A percentile compares a stretch with the other conserved stretches of the same genome.
phyloP scores from a whole-genome alignment of 2,113 vertebrate genomes.

The Bubalus kerabau region DNA sequence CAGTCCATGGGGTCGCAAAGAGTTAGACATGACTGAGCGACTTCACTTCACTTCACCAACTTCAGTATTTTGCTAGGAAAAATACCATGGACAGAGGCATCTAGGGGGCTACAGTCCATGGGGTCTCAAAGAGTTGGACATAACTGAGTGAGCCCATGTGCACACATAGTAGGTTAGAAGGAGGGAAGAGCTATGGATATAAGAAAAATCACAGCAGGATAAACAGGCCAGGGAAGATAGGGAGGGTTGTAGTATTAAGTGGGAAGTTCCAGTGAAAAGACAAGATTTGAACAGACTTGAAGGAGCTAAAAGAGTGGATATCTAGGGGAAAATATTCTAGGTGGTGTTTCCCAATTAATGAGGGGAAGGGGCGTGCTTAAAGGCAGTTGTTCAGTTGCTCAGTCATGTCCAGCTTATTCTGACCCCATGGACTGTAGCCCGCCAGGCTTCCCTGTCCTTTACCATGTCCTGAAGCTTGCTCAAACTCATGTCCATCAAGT shows the following conservation, averaged over 20 bases:
- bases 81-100: background rate
- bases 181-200: background rate
- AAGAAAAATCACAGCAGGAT: background rate
- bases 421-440: background rate
- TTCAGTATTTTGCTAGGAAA: background rate
- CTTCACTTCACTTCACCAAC: too few species aligned
- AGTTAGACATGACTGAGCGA: too few species aligned
- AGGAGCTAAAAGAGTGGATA: background rate
- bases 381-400: background rate
- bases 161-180: background rate
- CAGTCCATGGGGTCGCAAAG: too few species aligned
- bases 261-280: background rate
- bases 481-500: background rate
- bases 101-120: background rate
- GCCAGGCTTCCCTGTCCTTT: background rate
- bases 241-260: background rate
- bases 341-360: background rate
- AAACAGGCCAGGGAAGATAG: background rate
- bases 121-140: background rate
- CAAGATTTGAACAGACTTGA: background rate
- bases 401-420: fast-evolving
- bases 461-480: background rate
- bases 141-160: background rate
- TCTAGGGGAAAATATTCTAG: background rate
- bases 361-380: background rate